Evolutionary conservation across 2,797 vertebrate genomes (phyloP).

Genomic region (Halcyon badia): DNA sequence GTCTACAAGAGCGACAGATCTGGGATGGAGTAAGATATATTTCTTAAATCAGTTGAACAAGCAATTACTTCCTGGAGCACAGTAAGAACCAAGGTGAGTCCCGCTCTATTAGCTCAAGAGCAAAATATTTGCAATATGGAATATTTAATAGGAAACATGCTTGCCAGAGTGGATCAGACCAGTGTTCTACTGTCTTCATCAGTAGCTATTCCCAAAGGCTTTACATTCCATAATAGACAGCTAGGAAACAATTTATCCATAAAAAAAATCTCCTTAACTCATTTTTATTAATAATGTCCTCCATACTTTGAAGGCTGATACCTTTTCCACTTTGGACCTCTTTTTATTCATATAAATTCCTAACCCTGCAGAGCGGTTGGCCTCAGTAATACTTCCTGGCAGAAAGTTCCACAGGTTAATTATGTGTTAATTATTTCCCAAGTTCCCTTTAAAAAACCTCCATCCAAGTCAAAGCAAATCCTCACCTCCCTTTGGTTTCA

Average conservation of each 20-base stretch:
- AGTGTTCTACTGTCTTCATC: conserved; percentile 6
- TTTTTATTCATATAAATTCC: conserved; percentile 62
- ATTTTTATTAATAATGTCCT: conserved; percentile 40
- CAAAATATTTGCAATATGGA: background rate
- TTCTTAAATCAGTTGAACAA: background rate
- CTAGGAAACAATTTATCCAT: conserved; percentile 26
- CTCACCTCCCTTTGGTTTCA: conserved; percentile 50
- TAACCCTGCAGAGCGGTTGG: conserved; percentile 41
- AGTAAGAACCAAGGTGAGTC: background rate
- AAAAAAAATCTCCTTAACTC: conserved; percentile 34
- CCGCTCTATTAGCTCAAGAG: background rate
- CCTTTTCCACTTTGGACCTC: conserved; percentile 53
- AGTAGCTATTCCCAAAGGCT: background rate
- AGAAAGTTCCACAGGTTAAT: conserved; percentile 73
- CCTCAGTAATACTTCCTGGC: conserved; percentile 68
- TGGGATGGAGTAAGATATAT: background rate
- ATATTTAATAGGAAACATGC: conserved; percentile 28
- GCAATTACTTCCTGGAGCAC: conserved; percentile 12
- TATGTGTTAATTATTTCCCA: conserved; percentile 76
- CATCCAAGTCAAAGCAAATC: conserved; percentile 59
- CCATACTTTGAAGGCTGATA: conserved; percentile 46
- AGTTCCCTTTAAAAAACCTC: conserved; percentile 63
- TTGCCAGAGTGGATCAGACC: background rate
- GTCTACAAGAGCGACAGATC: background rate
- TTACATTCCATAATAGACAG: background rate